phyloP scores from a whole-genome alignment of 2,797 vertebrate genomes.

The Pipistrellus pipistrellus region DNA sequence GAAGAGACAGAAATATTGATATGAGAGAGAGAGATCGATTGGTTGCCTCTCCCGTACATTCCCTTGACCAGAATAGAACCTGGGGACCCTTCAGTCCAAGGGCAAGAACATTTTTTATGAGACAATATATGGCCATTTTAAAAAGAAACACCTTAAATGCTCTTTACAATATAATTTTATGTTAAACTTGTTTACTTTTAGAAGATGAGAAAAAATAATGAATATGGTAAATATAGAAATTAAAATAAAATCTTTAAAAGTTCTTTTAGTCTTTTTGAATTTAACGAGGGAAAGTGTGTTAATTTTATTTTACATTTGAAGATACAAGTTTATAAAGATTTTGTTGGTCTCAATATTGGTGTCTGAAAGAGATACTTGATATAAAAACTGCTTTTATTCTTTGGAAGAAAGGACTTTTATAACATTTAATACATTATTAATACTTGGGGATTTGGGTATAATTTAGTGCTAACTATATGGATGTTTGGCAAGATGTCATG shows the following conservation, averaged over 20 bases:
- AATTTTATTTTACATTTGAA: conserved; percentile 59
- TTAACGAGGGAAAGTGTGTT: conserved; percentile 17
- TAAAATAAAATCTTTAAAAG: background rate
- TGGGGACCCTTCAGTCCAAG: too few species aligned
- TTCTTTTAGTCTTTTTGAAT: background rate
- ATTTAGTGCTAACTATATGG: background rate
- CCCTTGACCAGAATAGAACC: too few species aligned
- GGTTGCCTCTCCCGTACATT: too few species aligned
- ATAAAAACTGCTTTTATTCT: conserved; percentile 18
- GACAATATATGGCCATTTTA: background rate
- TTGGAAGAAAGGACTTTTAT: conserved; percentile 15
- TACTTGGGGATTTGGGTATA: background rate
- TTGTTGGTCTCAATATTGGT: background rate
- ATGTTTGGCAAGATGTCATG: background rate
- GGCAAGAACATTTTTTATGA: background rate
- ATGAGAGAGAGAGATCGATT: too few species aligned
- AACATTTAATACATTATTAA: conserved; percentile 20
- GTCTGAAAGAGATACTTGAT: conserved; percentile 36
- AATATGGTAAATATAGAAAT: conserved; percentile 1
- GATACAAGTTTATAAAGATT: background rate
- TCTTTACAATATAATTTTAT: conserved; percentile 17
- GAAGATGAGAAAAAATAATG: conserved; percentile 43
- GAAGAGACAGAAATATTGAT: too few species aligned
- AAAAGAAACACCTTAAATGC: conserved; percentile 20
- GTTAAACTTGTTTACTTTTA: conserved; percentile 40